Evolutionary conservation across 2,888 invertebrate genomes (phyloP), one percentile per base, ranked within the genome.

Genomic region (Andrena camellia): DNA sequence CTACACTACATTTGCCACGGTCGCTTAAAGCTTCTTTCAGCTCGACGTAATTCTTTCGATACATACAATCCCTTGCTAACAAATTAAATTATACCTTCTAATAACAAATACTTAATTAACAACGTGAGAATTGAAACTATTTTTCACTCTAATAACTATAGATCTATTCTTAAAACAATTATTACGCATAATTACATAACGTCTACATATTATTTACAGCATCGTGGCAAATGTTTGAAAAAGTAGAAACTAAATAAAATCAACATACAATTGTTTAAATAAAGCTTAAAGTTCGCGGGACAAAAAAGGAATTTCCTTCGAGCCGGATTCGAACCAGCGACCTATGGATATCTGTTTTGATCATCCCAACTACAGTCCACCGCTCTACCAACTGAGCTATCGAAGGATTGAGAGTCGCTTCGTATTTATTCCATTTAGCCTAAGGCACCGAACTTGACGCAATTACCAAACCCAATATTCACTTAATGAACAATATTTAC

Each of bases 321-420:
- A 92, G 93, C 93, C 92, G 92, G 93, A 93, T 92, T 93, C 93
- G 93, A 93, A 93, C 93, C 93, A 93, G 93, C 93, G 93, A 93
- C 93, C 93, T 93, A 93, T 93, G 93, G 93, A 93, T 93, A 8
- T 86, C 93, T 29, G 17, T 8, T 91, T 91, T 92, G 91, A 93
- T 92, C 92, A 93, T 93, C 92, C 93, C 86, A 88, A 94, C 94
- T 94, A 94, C 94, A 94, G 94, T 94, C 93, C 94, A 94, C 94
- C 94, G 94, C 94, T 94, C 94, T 94, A 94, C 94, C 94, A 94
- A 93, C 94, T 94, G 94, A 94, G 93, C 94, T 94, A 93, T 94
- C 94, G 73, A 84, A 75, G 73, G 17, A 48, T 78, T 72, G 72
- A 67, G 8, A 68, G 8, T 8, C n/a, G 10, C 2, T 70, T 35